phyloP scores from a whole-genome alignment of 1,140 invertebrate species.

The Drosophila saltans region DNA sequence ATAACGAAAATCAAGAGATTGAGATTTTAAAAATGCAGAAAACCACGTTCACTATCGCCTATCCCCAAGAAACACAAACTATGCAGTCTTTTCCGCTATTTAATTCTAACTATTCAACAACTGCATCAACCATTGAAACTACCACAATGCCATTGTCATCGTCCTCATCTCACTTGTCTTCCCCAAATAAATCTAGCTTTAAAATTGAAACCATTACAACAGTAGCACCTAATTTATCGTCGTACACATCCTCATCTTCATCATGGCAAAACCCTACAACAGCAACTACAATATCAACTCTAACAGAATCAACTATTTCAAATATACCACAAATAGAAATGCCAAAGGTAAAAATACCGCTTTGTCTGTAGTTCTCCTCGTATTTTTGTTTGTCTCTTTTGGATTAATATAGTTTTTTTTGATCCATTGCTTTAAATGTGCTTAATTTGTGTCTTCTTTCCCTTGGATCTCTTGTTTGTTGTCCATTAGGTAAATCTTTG shows the following conservation, averaged over 20 bases:
- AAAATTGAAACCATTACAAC: conserved; percentile 19
- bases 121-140: conserved; percentile 22
- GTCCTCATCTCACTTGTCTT: conserved; percentile 23
- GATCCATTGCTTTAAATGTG: too few species aligned
- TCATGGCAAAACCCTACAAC: conserved; percentile 37
- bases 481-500: too few species aligned
- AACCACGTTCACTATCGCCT: conserved; percentile 12
- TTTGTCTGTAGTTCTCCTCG: conserved; percentile 29
- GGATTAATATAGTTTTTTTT: conserved; percentile 12
- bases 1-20: conserved; percentile 52
- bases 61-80: conserved; percentile 13
- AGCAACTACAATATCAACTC: conserved; percentile 59
- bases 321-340: conserved; percentile 69
- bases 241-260: conserved; percentile 31
- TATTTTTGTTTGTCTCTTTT: conserved; percentile 12
- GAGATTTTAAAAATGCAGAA: background rate
- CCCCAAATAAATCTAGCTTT: conserved; percentile 20
- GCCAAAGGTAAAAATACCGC: conserved; percentile 74
- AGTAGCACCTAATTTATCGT: conserved; percentile 13
- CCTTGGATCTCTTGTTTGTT: too few species aligned
- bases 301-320: conserved; percentile 54
- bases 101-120: conserved; percentile 39
- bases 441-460: too few species aligned
- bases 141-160: conserved; percentile 31
- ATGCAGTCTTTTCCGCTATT: conserved; percentile 46